Base-by-base conservation (phyloP, 2,888 invertebrate species). In the Cyaniris semiargus region DNA sequence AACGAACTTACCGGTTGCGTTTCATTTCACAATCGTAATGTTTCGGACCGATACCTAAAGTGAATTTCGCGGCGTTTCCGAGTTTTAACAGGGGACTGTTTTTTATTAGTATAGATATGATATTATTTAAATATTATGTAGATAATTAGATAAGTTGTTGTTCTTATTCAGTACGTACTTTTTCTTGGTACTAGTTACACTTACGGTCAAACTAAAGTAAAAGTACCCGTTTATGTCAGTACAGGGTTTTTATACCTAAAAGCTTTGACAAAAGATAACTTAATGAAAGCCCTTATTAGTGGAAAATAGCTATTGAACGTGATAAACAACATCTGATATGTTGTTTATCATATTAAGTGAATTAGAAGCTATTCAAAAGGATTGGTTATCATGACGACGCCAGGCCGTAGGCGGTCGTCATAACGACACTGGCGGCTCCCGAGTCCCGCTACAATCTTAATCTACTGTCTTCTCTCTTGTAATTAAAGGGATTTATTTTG, bases 401-500 rank as follows among this genome's bases (percentile, higher is more conserved):
- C 81, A 83, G 84, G 89, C 83, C 89, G 89, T 85, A 86, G 90
- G 85, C 90, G 89, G 92, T 93, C 85, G 87, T 90, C 90, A 93
- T 93, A 91, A 83, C 89, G 86, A 93, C 91, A 83, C 83, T 80
- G 85, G 87, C 85, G 87, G 85, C 88, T 87, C 15, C 10, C 85
- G 87, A 85, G 88, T 87, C 15, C 10, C 60, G 18, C 23, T 48
- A 48, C 74, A 74, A 48, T 44, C 27, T 23, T 8, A 23, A 74
- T 18, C 27, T 48, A 15, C 74, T 23, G 44, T 15, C 27, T 66
- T 18, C 66, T 66, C 66, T 53, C 3, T 23, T 60, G 27, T 66
- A 66, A 66, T 31, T 66, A 66, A 27, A 6, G 60, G 10, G 60
- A 60, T 60, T 66, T 31, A 15, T 66, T 31, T 31, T 31, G 27